Evolutionary conservation across 2,797 vertebrate genomes (phyloP), one percentile per base, ranked within the genome.

Genomic region (Tinamus major): DNA sequence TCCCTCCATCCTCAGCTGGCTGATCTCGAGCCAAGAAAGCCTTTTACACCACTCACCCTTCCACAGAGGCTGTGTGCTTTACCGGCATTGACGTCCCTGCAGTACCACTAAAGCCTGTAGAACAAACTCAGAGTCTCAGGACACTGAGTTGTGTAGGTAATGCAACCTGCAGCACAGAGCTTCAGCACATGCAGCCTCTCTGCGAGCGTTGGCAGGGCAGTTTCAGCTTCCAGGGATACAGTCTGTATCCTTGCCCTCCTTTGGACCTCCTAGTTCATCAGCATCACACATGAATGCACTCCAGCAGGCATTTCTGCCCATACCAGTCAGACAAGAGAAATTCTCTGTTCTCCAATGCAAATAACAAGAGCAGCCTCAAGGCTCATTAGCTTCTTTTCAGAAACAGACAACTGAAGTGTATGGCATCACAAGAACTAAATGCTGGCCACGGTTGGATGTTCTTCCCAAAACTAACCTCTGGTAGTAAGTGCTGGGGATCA

Each of bases 301-400:
- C 91, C 63, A 90, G 80, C 80, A 90, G 35, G 80, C 83, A 84
- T 62, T 95, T 94, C 93, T 88, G 89, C 91, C 80, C 4, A 1
- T 93, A 95, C 87, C 89, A 88, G 89, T 74, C 2, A 10, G 80
- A 88, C 87, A 85, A 72, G 78, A 88, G 61, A 92, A 90, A 86
- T 42, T 21, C 64, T 86, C 79, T 81, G 62, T 14, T 88, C 75
- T 82, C 80, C 72, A 85, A 64, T 79, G 49, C 37, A 76, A 95
- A 93, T 82, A 87, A 85, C 51, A 94, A 75, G 75, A 95, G 85
- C 68, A 6, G 81, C 90, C 91, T 82, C 80, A 79, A 88, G 93
- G 93, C 80, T 90, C 83, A 88, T 87, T 82, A 88, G 75, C 48
- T 90, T 53, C 61, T 68, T 61, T 88, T 82, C 56, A 74, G 78